These are phyloP conservation scores for Epirrita christyi DNA, from an alignment of 2,888 invertebrate species.

Conservation along the genomic window DNA sequence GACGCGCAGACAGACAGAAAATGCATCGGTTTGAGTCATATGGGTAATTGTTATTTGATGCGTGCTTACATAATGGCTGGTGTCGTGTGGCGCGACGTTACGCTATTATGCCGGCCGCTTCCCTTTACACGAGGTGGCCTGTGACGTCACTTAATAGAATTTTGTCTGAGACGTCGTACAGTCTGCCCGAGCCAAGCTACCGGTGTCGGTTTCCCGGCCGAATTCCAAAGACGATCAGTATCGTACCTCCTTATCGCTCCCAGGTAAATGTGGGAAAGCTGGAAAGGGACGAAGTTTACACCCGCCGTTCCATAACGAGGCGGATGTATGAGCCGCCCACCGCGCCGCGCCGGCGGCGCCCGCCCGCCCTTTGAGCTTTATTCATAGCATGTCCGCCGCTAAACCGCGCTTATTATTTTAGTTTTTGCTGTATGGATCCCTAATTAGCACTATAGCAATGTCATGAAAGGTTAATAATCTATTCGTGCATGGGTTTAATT, in stretches of 20 bases:
- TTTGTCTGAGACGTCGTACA: conserved; percentile 67
- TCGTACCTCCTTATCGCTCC: conserved; percentile 24
- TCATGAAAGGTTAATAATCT: conserved; percentile 16
- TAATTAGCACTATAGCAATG: conserved; percentile 27
- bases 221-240: conserved; percentile 28
- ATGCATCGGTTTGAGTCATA: conserved; percentile 46
- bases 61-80: conserved; percentile 56
- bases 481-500: conserved; percentile 1
- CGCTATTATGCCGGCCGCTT: conserved; percentile 52
- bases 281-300: conserved; percentile 29
- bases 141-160: conserved; percentile 73
- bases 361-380: conserved; percentile 54
- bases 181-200: conserved; percentile 58
- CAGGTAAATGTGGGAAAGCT: not conserved
- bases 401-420: conserved; percentile 21
- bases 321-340: conserved; percentile 36
- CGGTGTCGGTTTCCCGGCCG: conserved; percentile 34
- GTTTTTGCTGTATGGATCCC: conserved; percentile 20
- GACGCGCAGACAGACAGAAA: conserved; percentile 30
- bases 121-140: conserved; percentile 66
- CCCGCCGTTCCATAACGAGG: conserved; percentile 16
- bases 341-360: no score
- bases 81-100: conserved; percentile 39
- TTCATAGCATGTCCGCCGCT: conserved; percentile 35
- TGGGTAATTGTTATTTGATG: conserved; percentile 53